A percentile compares a stretch with the other conserved stretches of the same genome.
These are phyloP conservation scores for Bradynema listronoti DNA, from an alignment of 1,140 invertebrate species.

Conservation along the genomic window DNA sequence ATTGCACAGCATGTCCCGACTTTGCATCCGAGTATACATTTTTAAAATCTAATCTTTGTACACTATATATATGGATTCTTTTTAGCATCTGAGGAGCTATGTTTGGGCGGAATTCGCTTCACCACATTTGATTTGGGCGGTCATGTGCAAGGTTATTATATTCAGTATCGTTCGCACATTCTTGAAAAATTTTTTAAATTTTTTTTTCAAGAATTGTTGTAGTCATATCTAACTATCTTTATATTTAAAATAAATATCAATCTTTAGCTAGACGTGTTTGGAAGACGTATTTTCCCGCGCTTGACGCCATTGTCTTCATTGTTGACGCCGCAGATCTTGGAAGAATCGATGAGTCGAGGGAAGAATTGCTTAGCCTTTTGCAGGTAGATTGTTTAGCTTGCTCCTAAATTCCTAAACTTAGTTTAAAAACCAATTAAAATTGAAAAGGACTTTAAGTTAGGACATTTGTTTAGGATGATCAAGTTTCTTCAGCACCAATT, in stretches of 20 bases:
- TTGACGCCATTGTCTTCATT: conserved; percentile 97
- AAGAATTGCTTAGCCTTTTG: conserved; percentile 67
- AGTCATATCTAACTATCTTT: no score
- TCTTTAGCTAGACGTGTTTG: conserved; percentile 84
- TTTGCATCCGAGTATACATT: conserved; percentile 80
- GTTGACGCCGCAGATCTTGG: conserved; percentile 85
- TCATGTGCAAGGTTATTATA: conserved; percentile 85
- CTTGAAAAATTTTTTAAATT: no score
- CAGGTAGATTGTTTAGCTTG: no score
- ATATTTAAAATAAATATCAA: no score
- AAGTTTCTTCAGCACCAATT: conserved; percentile 73
- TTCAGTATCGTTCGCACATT: no score
- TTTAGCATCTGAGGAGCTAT: conserved; percentile 92
- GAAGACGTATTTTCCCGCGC: conserved; percentile 99
- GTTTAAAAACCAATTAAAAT: no score
- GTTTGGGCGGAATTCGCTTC: conserved; percentile 97
- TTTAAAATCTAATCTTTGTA: not conserved
- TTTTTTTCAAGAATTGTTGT: no score
- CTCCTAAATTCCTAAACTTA: no score
- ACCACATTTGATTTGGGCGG: conserved; percentile 99
- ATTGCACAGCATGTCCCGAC: conserved; percentile 98
- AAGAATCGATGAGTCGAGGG: conserved; percentile 82
- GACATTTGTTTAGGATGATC: no score
- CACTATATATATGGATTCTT: conserved; percentile 10
- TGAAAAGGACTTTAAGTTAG: no score